Evolutionary conservation across 1,140 invertebrate species (phyloP), one percentile per base, ranked within the genome.

Genomic region (Sitodiplosis mosellana): DNA sequence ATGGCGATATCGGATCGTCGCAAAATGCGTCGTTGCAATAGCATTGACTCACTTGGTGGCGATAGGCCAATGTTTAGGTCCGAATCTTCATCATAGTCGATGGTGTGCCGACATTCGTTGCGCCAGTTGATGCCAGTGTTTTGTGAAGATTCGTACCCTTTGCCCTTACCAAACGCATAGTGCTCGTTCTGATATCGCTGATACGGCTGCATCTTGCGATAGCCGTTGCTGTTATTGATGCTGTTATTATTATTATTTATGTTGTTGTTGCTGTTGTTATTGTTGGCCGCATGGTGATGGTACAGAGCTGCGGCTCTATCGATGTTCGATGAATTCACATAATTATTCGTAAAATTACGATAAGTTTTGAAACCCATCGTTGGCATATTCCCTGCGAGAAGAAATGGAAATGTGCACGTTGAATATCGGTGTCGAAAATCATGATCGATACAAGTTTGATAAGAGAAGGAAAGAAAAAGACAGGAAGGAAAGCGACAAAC

Each of bases 1-100:
- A 48, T 14, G 7, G 33, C 2, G 33, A 48, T 48, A 19, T 20
- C 45, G 3, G 22, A 33, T 20, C 14, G 10, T 14, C 37, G 37
- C 10, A 49, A 49, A 46, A 53, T 36, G 43, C 87, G 79, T 45
- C 88, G 76, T 58, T 86, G 83, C 65, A 88, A 76, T 48, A 93
- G 69, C 22, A 76, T 71, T 38, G 86, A 90, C 64, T 87, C 82
- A 54, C 77, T 78, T 10, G 88, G 87, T 41, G 87, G 86, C 34
- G 85, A 88, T 17, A 93, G 69, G 37, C 85, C 86, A 48, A 87
- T 79, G 46, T 44, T 48, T 12, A 76, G 58, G 37, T 38, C 45
- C 52, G 15, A 55, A 53, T 42, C 53, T 27, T 27, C 27, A 27
- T 27, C 27, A 27, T 33, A 34, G 21, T 46, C 19, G 45, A 34